These are phyloP conservation scores for Plectropomus leopardus DNA, from an alignment of 2,113 vertebrate species.

Conservation along the genomic window DNA sequence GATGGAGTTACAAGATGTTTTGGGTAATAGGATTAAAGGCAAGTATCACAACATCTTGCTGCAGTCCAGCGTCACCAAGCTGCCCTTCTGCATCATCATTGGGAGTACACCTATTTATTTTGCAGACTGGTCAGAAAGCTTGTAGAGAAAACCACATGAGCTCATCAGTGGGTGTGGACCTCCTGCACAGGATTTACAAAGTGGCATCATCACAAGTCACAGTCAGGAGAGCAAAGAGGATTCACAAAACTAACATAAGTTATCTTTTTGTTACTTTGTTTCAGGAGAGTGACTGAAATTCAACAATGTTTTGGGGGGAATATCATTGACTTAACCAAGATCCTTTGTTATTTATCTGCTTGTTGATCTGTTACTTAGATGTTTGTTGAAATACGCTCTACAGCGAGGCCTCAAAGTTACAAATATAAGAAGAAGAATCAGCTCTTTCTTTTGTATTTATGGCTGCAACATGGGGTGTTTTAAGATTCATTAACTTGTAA, in stretches of 20 bases:
- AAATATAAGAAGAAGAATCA: neutral
- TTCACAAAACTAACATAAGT: slow-evolving; percentile 34
- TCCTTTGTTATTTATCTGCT: neutral
- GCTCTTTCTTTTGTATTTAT: neutral
- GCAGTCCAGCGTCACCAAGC: slow-evolving; percentile 8
- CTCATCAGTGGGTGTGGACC: slow-evolving; percentile 41
- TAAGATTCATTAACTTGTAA: neutral
- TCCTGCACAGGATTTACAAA: slow-evolving; percentile 40
- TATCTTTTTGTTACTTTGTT: neutral
- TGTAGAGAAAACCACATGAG: slow-evolving; percentile 41
- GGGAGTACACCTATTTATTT: slow-evolving; percentile 41
- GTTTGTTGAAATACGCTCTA: neutral
- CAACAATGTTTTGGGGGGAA: neutral
- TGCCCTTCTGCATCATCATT: slow-evolving; percentile 11
- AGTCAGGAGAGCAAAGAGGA: slow-evolving; percentile 9
- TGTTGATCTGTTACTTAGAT: neutral
- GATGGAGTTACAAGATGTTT: neutral
- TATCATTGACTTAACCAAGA: neutral
- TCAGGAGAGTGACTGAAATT: neutral
- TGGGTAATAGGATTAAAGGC: neutral
- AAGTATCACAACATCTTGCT: slow-evolving; percentile 7
- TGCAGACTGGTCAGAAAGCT: slow-evolving; percentile 33
- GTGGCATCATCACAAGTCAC: neutral
- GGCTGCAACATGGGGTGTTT: neutral
- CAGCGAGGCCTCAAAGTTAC: neutral